A percentile compares a stretch with the other conserved stretches of the same genome.
phyloP scores from a whole-genome alignment of 2,888 invertebrate species.

The Megalurothrips usitatus region DNA sequence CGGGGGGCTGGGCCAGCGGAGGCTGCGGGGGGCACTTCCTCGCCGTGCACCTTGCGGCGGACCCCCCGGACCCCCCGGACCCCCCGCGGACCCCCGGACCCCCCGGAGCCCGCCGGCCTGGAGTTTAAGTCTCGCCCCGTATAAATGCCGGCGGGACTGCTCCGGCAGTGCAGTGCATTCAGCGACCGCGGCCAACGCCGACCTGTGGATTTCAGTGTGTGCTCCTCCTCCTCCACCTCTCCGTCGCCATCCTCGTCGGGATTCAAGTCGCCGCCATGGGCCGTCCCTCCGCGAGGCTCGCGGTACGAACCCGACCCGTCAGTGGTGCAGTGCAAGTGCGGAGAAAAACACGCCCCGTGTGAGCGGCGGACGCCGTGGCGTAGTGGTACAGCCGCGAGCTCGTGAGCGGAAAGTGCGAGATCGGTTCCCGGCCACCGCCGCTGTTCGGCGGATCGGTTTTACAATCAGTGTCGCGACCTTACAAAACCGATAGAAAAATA shows the following conservation, averaged over 20 bases:
- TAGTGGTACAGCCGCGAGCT: no score
- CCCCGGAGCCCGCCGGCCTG: not conserved
- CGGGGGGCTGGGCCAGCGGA: not conserved
- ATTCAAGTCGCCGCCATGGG: not conserved
- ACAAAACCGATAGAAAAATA: no score
- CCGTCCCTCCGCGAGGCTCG: not conserved
- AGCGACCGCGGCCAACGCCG: not conserved
- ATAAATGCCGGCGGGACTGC: not conserved
- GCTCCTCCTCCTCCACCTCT: no score
- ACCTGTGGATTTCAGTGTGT: not conserved
- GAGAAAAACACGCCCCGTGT: no score
- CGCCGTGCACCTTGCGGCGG: not conserved
- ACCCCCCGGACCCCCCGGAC: not conserved
- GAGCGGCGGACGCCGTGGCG: no score
- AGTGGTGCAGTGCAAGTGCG: not conserved
- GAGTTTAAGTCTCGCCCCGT: not conserved
- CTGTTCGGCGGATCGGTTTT: no score
- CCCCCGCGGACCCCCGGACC: not conserved
- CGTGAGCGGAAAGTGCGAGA: no score
- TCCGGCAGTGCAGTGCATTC: not conserved
- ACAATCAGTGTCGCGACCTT: no score
- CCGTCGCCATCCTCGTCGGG: not conserved
- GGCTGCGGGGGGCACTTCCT: not conserved
- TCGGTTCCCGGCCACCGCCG: no score
- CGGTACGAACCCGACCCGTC: not conserved